Evolutionary conservation across 2,113 vertebrate genomes (phyloP).

Genomic region (Dicrurus megarhynchus): DNA sequence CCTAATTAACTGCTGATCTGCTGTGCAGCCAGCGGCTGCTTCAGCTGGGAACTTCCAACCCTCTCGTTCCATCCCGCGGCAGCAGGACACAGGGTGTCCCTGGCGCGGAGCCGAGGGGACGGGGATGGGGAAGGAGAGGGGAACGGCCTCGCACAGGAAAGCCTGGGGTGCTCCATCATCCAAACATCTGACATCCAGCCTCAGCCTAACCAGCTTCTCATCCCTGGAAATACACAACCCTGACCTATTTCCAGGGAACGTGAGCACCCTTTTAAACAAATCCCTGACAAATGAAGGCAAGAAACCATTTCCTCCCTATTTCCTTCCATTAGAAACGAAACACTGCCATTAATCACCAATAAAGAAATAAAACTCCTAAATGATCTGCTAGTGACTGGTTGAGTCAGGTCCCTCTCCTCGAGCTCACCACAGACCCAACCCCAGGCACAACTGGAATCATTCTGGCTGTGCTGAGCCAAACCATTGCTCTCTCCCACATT

Average conservation of each 20-base stretch:
- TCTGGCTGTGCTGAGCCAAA: neutral
- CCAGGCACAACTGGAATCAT: neutral
- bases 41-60: neutral
- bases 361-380: slow-evolving; percentile 13
- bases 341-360: slow-evolving; percentile 35
- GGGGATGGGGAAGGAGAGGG: neutral
- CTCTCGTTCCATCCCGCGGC: fast-evolving
- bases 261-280: neutral
- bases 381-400: neutral
- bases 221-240: neutral
- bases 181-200: slow-evolving; percentile 7
- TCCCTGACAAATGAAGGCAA: slow-evolving; percentile 24
- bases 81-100: neutral
- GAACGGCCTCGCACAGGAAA: neutral
- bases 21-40: neutral
- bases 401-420: neutral
- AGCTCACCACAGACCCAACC: neutral
- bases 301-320: slow-evolving; percentile 54
- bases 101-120: neutral
- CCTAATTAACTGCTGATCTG: neutral
- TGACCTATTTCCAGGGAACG: neutral
- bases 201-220: neutral
- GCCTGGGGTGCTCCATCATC: neutral
- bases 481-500: neutral
- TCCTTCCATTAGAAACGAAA: slow-evolving; percentile 35